Evolutionary conservation across 2,797 vertebrate genomes (phyloP).

Genomic region (Varecia variegata): DNA sequence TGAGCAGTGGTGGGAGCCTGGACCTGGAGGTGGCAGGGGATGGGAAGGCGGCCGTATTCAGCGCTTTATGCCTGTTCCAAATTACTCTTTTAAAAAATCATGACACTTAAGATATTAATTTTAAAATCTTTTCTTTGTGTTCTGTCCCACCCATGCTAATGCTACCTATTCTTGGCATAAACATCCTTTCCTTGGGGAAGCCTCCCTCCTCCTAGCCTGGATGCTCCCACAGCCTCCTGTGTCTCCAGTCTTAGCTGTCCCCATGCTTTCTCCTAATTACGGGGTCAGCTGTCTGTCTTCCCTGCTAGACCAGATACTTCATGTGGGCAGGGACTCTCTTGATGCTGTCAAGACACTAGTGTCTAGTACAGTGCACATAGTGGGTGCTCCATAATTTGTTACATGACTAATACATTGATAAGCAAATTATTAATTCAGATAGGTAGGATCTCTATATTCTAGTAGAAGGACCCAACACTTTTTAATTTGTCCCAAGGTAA

Average conservation of each 20-base stretch:
- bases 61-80: not conserved
- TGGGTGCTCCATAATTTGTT: not conserved
- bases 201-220: not conserved
- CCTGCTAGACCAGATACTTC: not conserved
- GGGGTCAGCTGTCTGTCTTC: not conserved
- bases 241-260: too few relatives aligned
- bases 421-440: conserved; percentile 8
- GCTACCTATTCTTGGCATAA: not conserved
- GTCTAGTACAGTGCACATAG: not conserved
- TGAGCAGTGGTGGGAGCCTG: not conserved
- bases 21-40: not conserved
- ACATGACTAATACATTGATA: not conserved
- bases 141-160: not conserved
- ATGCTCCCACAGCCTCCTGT: not conserved
- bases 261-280: not conserved
- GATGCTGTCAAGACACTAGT: not conserved
- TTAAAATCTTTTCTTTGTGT: not conserved
- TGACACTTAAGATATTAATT: not conserved
- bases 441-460: not conserved
- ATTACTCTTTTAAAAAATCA: not conserved
- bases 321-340: not conserved
- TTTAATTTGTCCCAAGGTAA: not conserved
- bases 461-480: not conserved
- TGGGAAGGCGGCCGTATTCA: not conserved
- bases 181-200: not conserved